phyloP scores from a whole-genome alignment of 2,797 vertebrate species.

The Eutrigla gurnardus region DNA sequence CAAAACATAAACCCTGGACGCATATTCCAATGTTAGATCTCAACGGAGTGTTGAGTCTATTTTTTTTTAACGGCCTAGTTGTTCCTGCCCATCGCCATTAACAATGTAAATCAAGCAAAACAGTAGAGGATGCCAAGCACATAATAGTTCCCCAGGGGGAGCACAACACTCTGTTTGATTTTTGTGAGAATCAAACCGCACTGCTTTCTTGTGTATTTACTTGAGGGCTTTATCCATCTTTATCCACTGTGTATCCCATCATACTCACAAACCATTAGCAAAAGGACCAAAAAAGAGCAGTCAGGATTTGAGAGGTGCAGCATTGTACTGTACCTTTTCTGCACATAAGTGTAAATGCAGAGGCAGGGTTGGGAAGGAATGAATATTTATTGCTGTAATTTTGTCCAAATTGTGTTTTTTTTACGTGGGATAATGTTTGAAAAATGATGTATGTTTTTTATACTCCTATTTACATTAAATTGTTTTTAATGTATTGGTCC shows the following conservation, averaged over 20 bases:
- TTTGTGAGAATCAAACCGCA: conserved; percentile 9
- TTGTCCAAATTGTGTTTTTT: too few relatives aligned
- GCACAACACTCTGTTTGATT: conserved; percentile 15
- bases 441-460: too few relatives aligned
- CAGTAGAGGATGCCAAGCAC: conserved; percentile 8
- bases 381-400: too few relatives aligned
- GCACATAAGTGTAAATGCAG: too few relatives aligned
- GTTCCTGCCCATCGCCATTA: conserved; percentile 1
- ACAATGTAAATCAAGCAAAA: conserved; percentile 32
- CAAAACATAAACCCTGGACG: conserved; percentile 8
- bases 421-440: too few relatives aligned
- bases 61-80: conserved; percentile 26
- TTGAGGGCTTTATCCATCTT: too few relatives aligned
- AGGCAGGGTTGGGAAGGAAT: too few relatives aligned
- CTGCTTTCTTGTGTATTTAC: not conserved
- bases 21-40: conserved; percentile 17
- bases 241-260: too few relatives aligned
- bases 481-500: too few relatives aligned
- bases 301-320: too few relatives aligned
- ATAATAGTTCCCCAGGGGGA: conserved; percentile 1
- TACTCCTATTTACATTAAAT: too few relatives aligned
- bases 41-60: not conserved
- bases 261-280: not conserved
- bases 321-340: too few relatives aligned
- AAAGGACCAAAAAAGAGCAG: not conserved